Percentiles rank a stretch among this genome's conserved stretches.
Conservation (phyloP, 2,113 vertebrate genomes). For the Semicossyphus pulcher region DNA sequence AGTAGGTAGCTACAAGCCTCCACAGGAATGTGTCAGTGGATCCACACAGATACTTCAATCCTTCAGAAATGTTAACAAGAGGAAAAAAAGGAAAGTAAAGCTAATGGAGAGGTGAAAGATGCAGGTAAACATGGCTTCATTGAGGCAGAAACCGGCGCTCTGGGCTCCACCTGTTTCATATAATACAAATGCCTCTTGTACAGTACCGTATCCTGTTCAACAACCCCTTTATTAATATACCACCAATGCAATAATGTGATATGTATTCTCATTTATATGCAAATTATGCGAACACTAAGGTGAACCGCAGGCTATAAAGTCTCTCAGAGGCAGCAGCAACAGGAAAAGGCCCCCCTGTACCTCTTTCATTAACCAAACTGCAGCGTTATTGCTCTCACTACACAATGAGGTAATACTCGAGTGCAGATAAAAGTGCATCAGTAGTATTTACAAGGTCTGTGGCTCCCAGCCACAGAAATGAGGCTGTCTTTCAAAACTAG, state of each 20-base stretch:
- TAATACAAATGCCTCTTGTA: constrained; percentile 21
- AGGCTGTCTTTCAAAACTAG: constrained; percentile 77
- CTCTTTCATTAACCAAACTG: constrained; percentile 52
- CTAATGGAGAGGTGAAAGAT: constrained; percentile 8
- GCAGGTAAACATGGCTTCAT: not conserved
- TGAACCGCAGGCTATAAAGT: constrained; percentile 30
- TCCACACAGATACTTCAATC: not conserved
- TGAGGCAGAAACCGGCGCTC: constrained; percentile 7
- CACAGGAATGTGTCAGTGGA: not conserved
- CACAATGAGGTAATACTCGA: constrained; percentile 49
- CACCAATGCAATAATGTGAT: constrained; percentile 48
- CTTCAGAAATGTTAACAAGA: constrained; percentile 6
- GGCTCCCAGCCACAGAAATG: constrained; percentile 50
- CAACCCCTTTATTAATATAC: constrained; percentile 56
- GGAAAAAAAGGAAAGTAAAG: not conserved
- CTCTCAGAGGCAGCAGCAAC: constrained; percentile 26
- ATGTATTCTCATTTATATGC: constrained; percentile 69
- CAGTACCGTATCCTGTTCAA: constrained; percentile 46
- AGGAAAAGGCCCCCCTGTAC: constrained; percentile 32
- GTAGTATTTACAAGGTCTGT: constrained; percentile 60
- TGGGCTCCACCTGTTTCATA: constrained; percentile 26
- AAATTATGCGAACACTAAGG: constrained; percentile 57
- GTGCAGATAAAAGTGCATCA: constrained; percentile 59
- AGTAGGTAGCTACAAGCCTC: not conserved
- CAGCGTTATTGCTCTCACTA: constrained; percentile 36